phyloP scores from a whole-genome alignment of 2,113 vertebrate genomes.

The Argyrosomus japonicus region DNA sequence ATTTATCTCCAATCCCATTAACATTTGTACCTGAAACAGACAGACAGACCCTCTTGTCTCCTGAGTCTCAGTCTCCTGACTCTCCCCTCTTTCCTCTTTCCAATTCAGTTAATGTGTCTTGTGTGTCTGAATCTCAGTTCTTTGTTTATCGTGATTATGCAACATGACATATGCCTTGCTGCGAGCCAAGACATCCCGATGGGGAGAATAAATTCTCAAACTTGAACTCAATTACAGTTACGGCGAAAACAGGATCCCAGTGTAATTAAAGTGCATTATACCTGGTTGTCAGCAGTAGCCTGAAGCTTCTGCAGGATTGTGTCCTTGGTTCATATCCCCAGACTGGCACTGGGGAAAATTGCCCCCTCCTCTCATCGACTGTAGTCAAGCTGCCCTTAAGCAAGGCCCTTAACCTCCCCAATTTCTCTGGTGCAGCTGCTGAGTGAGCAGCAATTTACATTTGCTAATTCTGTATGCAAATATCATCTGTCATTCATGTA shows the following conservation, averaged over 20 bases:
- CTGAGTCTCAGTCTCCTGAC: conserved; percentile 2
- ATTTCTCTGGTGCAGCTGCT: conserved; percentile 42
- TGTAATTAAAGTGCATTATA: conserved; percentile 54
- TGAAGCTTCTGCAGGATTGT: conserved; percentile 12
- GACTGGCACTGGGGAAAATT: not conserved
- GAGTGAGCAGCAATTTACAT: conserved; percentile 52
- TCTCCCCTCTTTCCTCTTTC: not conserved
- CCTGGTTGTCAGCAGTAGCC: conserved; percentile 49
- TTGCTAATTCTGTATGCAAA: conserved; percentile 54
- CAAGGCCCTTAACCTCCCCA: conserved; percentile 20
- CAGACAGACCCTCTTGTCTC: not conserved
- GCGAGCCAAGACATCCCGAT: conserved; percentile 3
- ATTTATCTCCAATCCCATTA: conserved; percentile 6
- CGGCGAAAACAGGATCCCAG: conserved; percentile 11
- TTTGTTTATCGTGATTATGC: conserved; percentile 41
- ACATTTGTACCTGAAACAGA: not conserved
- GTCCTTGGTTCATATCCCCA: conserved; percentile 51
- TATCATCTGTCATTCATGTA: conserved; percentile 36
- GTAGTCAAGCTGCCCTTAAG: conserved; percentile 33
- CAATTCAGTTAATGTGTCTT: conserved; percentile 11
- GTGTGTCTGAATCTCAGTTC: conserved; percentile 20
- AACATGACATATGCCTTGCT: conserved; percentile 29
- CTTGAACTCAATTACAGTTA: conserved; percentile 58
- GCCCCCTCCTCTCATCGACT: conserved; percentile 10
- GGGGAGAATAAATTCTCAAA: conserved; percentile 37